phyloP scores from a whole-genome alignment of 1,140 invertebrate genomes.

The Microplitis mediator region DNA sequence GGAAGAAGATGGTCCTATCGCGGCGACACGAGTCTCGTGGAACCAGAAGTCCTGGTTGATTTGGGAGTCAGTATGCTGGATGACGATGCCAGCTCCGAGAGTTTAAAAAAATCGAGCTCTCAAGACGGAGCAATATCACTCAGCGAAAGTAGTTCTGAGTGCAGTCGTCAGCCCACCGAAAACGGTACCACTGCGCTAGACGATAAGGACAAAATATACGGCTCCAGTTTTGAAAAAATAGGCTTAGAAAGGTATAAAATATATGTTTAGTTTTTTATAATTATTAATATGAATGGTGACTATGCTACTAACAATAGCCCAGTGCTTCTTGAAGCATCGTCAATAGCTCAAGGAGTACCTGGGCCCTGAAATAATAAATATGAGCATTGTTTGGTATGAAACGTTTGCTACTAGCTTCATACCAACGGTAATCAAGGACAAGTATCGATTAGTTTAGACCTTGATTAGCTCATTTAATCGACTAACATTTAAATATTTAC shows the following conservation, averaged over 20 bases:
- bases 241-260: conserved; percentile 45
- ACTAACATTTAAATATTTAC: not conserved
- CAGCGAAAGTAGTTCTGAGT: conserved; percentile 27
- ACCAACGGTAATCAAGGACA: too few relatives aligned
- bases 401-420: too few relatives aligned
- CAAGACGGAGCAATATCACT: conserved; percentile 44
- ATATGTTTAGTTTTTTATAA: not conserved
- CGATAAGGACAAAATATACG: conserved; percentile 40
- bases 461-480: not conserved
- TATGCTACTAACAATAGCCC: not conserved
- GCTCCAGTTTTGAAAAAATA: conserved; percentile 39
- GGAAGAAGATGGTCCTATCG: conserved; percentile 49
- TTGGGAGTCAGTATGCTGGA: conserved; percentile 61
- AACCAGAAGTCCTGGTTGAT: conserved; percentile 59
- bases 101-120: conserved; percentile 44
- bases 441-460: not conserved
- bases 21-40: conserved; percentile 51
- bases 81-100: conserved; percentile 49
- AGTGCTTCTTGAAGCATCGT: not conserved
- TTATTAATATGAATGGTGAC: not conserved
- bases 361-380: too few relatives aligned
- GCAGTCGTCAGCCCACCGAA: conserved; percentile 32
- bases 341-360: not conserved
- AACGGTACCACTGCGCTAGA: conserved; percentile 31
- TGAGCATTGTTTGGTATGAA: too few relatives aligned